Conservation (phyloP, 1,140 invertebrate genomes). For the Gonatopus flavifemur region DNA sequence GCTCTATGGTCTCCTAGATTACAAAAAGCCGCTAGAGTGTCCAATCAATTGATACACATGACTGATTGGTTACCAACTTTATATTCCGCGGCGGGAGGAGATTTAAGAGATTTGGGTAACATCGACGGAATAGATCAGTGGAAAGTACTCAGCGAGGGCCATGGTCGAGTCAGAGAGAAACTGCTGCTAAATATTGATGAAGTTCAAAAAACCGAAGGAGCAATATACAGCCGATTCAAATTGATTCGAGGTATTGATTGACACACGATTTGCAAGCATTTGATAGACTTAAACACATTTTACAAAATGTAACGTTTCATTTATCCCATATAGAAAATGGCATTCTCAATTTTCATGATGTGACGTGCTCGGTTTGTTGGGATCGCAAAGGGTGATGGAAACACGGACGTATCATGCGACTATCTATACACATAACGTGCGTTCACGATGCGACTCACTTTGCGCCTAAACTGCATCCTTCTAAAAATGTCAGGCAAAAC, state of each 20-base stretch:
- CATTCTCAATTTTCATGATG: too few relatives aligned
- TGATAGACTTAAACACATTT: too few relatives aligned
- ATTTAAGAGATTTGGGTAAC: conserved; percentile 47
- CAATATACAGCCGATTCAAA: conserved; percentile 54
- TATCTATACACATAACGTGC: too few relatives aligned
- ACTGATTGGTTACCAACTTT: conserved; percentile 75
- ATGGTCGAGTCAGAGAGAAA: conserved; percentile 36
- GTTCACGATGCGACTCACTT: too few relatives aligned
- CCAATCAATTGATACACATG: conserved; percentile 65
- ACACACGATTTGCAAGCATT: too few relatives aligned
- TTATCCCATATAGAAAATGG: too few relatives aligned
- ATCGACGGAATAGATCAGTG: conserved; percentile 68
- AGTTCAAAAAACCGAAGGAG: conserved; percentile 50
- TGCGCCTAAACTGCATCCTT: too few relatives aligned
- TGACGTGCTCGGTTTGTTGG: too few relatives aligned
- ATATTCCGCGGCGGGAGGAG: conserved; percentile 60
- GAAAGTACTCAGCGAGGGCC: conserved; percentile 51
- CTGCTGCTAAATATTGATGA: conserved; percentile 60
- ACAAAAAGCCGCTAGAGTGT: conserved; percentile 53
- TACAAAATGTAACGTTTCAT: too few relatives aligned
- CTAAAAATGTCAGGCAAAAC: too few relatives aligned
- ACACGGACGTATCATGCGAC: too few relatives aligned
- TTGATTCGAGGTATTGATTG: conserved; percentile 58
- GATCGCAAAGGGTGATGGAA: too few relatives aligned
- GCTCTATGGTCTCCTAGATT: conserved; percentile 68